A percentile compares a stretch with the other conserved stretches of the same genome.
phyloP scores from a whole-genome alignment of 2,797 vertebrate species.

The Pelochelys cantorii region DNA sequence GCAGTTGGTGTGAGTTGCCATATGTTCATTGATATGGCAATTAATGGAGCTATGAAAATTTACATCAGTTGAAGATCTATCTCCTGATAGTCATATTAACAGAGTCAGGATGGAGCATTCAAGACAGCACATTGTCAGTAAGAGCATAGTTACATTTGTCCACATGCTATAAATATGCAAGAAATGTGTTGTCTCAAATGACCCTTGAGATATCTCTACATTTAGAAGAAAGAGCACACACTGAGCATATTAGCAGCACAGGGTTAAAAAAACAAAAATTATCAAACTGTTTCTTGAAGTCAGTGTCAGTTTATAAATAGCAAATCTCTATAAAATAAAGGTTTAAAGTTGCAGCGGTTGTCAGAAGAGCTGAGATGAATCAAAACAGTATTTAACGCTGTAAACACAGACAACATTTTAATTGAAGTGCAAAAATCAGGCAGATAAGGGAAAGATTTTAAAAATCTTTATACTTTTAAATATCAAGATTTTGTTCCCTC shows the following conservation, averaged over 20 bases:
- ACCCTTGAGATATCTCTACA: not conserved
- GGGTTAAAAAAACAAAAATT: not conserved
- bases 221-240: not conserved
- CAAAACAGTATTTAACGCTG: not conserved
- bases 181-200: not conserved
- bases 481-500: not conserved
- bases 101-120: not conserved
- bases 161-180: not conserved
- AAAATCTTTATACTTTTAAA: not conserved
- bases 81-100: not conserved
- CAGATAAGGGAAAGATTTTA: not conserved
- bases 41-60: not conserved
- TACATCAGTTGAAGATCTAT: not conserved
- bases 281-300: not conserved
- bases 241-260: not conserved
- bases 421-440: fast-evolving
- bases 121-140: not conserved
- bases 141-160: not conserved
- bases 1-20: not conserved
- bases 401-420: not conserved
- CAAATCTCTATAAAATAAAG: not conserved
- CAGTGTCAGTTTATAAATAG: not conserved
- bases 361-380: not conserved
- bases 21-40: not conserved
- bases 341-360: not conserved